Percentiles rank a stretch among this genome's conserved stretches.
phyloP scores from a whole-genome alignment of 2,797 vertebrate genomes.

The Clarias pachynema region DNA sequence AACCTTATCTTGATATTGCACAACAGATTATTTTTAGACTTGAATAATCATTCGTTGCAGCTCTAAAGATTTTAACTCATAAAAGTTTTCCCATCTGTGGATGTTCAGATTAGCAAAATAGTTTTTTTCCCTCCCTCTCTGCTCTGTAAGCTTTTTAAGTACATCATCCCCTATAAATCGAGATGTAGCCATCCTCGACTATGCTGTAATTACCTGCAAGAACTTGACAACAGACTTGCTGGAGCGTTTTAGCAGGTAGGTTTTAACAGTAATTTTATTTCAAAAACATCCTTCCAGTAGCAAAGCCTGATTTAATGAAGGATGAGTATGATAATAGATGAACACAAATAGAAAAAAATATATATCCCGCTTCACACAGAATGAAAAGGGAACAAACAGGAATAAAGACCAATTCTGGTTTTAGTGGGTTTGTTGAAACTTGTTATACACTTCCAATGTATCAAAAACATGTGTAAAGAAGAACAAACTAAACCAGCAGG shows the following conservation, averaged over 20 bases:
- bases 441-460: not conserved
- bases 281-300: not conserved
- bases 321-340: not conserved
- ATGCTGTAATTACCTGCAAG: not conserved
- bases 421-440: conserved; percentile 25
- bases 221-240: not conserved
- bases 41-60: not conserved
- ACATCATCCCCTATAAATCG: too few species aligned
- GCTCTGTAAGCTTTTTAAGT: not conserved
- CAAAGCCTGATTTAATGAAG: not conserved
- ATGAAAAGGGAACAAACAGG: not conserved
- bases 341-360: too few species aligned
- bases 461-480: not conserved
- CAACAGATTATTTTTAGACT: not conserved
- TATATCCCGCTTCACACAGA: not conserved
- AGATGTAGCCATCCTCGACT: not conserved
- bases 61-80: not conserved
- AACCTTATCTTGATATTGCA: not conserved
- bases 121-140: not conserved
- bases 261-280: not conserved
- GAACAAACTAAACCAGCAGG: conserved; percentile 30
- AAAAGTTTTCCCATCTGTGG: not conserved
- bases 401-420: not conserved
- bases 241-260: not conserved
- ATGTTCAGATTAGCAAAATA: too few species aligned